A percentile compares a stretch with the other conserved stretches of the same genome.
Evolutionary conservation across 2,888 invertebrate species (phyloP).

Genomic region (Bhutanitis thaidina): DNA sequence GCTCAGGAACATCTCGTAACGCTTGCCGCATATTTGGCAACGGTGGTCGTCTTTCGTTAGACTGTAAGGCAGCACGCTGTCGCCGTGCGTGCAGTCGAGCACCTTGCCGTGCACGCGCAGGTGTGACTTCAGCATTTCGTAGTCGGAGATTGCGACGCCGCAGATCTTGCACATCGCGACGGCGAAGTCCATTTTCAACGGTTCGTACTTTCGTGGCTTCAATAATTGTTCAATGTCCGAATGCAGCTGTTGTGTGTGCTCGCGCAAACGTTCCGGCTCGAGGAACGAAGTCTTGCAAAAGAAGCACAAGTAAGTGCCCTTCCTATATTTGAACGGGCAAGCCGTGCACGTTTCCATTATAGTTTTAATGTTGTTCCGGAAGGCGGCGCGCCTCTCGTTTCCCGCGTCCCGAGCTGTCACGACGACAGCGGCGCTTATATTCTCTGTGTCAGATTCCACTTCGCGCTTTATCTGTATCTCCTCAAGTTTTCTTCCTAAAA

Average conservation of each 20-base stretch:
- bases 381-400: conserved; percentile 52
- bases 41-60: conserved; percentile 58
- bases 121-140: conserved; percentile 53
- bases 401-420: conserved; percentile 32
- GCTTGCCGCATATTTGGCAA: conserved; percentile 66
- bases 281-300: conserved; percentile 63
- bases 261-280: conserved; percentile 63
- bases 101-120: conserved; percentile 51
- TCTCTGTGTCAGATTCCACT: conserved; percentile 43
- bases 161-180: conserved; percentile 56
- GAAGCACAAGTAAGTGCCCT: conserved; percentile 64
- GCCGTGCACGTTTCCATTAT: conserved; percentile 63
- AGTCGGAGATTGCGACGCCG: conserved; percentile 43
- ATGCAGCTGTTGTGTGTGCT: conserved; percentile 53
- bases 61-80: conserved; percentile 65
- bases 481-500: conserved; percentile 68
- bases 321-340: conserved; percentile 69
- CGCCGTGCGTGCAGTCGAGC: conserved; percentile 57
- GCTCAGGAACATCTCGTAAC: conserved; percentile 66
- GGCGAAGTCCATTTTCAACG: conserved; percentile 66
- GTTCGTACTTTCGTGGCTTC: conserved; percentile 65
- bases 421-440: conserved; percentile 25
- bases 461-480: conserved; percentile 50
- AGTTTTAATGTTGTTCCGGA: conserved; percentile 59
- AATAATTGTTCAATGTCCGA: conserved; percentile 42